Evolutionary conservation across 2,797 vertebrate genomes (phyloP), one percentile per base, ranked within the genome.

Genomic region (Anabacerthia variegaticeps): DNA sequence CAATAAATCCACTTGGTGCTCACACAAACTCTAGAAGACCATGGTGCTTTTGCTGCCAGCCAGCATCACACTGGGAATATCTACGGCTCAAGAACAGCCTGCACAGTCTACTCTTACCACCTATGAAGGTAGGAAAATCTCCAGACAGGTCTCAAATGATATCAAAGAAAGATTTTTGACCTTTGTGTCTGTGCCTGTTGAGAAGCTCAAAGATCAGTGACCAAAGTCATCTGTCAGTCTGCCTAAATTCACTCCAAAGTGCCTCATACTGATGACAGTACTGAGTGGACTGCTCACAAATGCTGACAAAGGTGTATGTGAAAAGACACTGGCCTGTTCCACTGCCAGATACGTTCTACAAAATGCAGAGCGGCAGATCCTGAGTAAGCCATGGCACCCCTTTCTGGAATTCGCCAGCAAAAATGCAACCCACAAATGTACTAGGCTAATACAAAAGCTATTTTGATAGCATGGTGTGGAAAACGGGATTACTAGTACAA

Each of bases 11-110:
- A 80, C 21, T 14, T 30, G 16, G 37, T 69, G 65, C 78, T 89
- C 56, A 80, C 65, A 88, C 36, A 62, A 75, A 21, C 62, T 65
- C 58, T 94, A 85, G 73, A 94, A 90, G 59, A 71, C 67, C 87
- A 74, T 1, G 0, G 37, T 41, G 56, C 67, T 93, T 93, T 76
- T 79, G 36, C 81, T 93, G 89, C 80, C 86, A 95, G 89, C 80
- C 86, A 95, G 87, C 84, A 85, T 89, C 89, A 55, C 73, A 87
- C 84, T 59, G 63, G 58, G 72, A 89, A 27, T 91, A 78, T 62
- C 63, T 76, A 63, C 18, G 46, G 51, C 75, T 76, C 75, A 83
- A 80, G 78, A 93, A 88, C 43, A 74, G 72, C 3, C 68, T 82
- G 71, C 77, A 67, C 41, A 65, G 26, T 43, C 55, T 82, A 7